Percentiles rank a stretch among this genome's conserved stretches.
phyloP scores from a whole-genome alignment of 1,140 invertebrate species.

The Drosophila parabipectinata region DNA sequence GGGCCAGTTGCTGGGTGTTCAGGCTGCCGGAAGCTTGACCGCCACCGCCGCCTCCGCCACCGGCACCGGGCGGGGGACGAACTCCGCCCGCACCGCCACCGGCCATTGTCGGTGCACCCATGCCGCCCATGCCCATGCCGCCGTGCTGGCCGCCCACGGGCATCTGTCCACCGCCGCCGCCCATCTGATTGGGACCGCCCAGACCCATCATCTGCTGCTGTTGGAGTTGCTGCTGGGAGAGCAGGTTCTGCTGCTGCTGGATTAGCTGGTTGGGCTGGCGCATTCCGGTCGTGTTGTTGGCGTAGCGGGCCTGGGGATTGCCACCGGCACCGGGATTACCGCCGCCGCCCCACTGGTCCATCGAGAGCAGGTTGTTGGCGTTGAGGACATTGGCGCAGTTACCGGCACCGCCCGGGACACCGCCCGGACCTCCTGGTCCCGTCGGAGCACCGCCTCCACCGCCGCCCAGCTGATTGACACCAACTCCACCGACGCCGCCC shows the following conservation, averaged over 20 bases:
- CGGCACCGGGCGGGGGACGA: slow-evolving; percentile 80
- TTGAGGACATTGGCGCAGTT: slow-evolving; percentile 67
- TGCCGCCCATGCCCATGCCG: slow-evolving; percentile 60
- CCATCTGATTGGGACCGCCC: slow-evolving; percentile 65
- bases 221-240: slow-evolving; percentile 84
- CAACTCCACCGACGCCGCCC: slow-evolving; percentile 35
- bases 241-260: slow-evolving; percentile 73
- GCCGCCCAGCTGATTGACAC: slow-evolving; percentile 33
- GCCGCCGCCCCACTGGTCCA: slow-evolving; percentile 87
- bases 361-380: slow-evolving; percentile 86
- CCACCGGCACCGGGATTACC: slow-evolving; percentile 27
- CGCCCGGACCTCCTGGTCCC: slow-evolving; percentile 34
- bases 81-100: slow-evolving; percentile 48
- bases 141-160: slow-evolving; percentile 60
- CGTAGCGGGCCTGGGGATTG: slow-evolving; percentile 58
- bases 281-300: slow-evolving; percentile 74
- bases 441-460: slow-evolving; percentile 46
- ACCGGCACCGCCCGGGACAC: slow-evolving; percentile 35
- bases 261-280: slow-evolving; percentile 84
- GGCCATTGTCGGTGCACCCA: slow-evolving; percentile 59
- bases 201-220: slow-evolving; percentile 83
- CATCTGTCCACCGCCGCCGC: slow-evolving; percentile 72
- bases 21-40: slow-evolving; percentile 89
- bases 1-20: slow-evolving; percentile 93
- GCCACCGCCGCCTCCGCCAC: slow-evolving; percentile 68